Percentiles rank a stretch among this genome's conserved stretches.
Evolutionary conservation across 2,113 vertebrate genomes (phyloP).

Genomic region (Lophochroa leadbeateri): DNA sequence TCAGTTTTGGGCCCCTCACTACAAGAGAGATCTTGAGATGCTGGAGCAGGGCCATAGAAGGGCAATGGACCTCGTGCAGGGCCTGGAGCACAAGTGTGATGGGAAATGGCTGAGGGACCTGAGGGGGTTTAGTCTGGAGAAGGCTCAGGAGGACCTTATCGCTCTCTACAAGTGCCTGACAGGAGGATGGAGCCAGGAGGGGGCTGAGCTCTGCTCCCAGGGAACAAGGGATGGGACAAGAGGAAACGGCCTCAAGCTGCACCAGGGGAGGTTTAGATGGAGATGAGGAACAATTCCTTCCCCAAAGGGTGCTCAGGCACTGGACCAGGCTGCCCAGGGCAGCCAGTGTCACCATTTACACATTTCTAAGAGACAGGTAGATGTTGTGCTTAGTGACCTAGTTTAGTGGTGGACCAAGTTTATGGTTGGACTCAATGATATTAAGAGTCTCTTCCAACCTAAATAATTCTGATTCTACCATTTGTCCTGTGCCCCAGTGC

Average conservation of each 20-base stretch:
- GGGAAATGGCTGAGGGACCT: not conserved
- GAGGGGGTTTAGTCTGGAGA: not conserved
- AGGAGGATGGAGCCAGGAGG: not conserved
- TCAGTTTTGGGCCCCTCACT: not conserved
- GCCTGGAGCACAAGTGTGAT: not conserved
- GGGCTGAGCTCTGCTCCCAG: not conserved
- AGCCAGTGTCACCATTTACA: not conserved
- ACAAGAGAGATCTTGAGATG: not conserved
- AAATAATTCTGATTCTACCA: not conserved
- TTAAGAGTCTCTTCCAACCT: not conserved
- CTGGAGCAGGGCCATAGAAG: not conserved
- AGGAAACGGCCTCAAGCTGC: not conserved
- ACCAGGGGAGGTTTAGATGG: not conserved
- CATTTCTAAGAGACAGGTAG: not conserved
- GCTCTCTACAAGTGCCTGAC: not conserved
- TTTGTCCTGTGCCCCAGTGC: not conserved
- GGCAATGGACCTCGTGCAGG: not conserved
- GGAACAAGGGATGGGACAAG: not conserved
- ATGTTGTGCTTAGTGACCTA: not conserved
- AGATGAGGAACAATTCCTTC: not conserved
- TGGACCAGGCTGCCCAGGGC: not conserved
- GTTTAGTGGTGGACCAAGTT: not conserved
- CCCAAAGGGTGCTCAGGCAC: not conserved
- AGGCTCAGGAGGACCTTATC: not conserved
- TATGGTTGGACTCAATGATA: not conserved